phyloP scores from a whole-genome alignment of 53 echinoderm and acorn worm genomes.

The Echinometra lucunter region DNA sequence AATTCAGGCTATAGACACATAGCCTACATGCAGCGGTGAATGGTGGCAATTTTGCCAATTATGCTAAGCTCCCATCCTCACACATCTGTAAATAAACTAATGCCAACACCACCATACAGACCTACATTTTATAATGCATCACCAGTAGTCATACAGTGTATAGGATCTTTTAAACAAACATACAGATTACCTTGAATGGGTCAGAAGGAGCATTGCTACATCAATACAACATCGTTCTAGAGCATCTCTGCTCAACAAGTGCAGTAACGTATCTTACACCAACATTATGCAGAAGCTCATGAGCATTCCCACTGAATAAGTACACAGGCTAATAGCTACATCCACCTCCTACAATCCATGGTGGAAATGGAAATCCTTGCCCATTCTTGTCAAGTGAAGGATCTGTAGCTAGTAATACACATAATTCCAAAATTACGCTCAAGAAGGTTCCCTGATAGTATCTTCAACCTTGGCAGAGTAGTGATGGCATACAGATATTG shows the following conservation, averaged over 20 bases:
- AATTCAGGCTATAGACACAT: too few species aligned
- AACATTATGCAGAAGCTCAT: background rate
- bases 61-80: too few species aligned
- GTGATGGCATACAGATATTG: background rate
- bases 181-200: constrained; percentile 4
- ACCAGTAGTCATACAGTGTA: background rate
- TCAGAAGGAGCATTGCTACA: background rate
- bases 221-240: background rate
- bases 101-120: too few species aligned
- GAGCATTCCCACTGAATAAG: background rate
- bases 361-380: background rate
- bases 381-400: background rate
- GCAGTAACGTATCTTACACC: too few species aligned
- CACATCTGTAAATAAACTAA: too few species aligned
- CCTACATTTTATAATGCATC: background rate
- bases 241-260: background rate
- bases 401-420: background rate
- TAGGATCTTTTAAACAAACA: background rate
- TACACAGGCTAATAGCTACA: background rate
- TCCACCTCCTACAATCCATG: background rate
- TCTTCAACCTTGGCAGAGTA: constrained; percentile 38
- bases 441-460: background rate
- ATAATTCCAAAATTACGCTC: background rate
- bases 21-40: too few species aligned
- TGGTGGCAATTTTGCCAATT: too few species aligned